Base-by-base conservation (phyloP, 2,797 vertebrate species). In the Danionella dracula region DNA sequence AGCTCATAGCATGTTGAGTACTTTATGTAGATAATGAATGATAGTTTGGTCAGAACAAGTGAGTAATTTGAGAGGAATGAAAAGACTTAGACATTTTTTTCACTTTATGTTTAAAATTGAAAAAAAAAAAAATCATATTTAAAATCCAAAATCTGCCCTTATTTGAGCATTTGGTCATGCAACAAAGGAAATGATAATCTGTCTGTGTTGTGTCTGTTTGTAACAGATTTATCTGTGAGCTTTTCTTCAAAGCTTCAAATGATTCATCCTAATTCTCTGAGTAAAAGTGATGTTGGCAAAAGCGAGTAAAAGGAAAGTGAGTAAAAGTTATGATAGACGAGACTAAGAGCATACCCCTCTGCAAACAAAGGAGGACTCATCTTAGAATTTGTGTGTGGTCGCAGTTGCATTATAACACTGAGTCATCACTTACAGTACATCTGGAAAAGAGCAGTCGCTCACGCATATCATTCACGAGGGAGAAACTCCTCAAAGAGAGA, bases 221-320 rank as follows among this genome's bases (percentile, higher is more conserved):
- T 6, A 27, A 6, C 3, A 27, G 23, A 8, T 3, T 44, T 13
- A 37, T 2, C n/a, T 7, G 29, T 45, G 58, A 61, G 31, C 37
- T 63, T 51, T 9, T 13, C 2, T 40, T 35, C 19, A 7, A 62
- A n/a, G 20, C 53, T 38, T 11, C 13, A 4, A 9, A 17, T 23
- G 1, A 40, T 27, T 41, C 23, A 20, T 16, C 49, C 31, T 8
- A 1, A 0, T 5, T n/a, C 15, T 32, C 21, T 12, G 37, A 51
- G 35, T 50, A 51, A 50, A 63, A 31, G 35, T 51, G 60, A 51
- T n/a, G n/a, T n/a, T n/a, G n/a, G n/a, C n/a, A 51, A 50, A 63
- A 31, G 35, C 41, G 60, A 51, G 34, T n/a, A 63, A 49, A 27
- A 29, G 17, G 13, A 56, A 12, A 8, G 16, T 54, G 0, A 1